Conservation (phyloP, 2,113 vertebrate species). For the Ctenodactylus gundi region DNA sequence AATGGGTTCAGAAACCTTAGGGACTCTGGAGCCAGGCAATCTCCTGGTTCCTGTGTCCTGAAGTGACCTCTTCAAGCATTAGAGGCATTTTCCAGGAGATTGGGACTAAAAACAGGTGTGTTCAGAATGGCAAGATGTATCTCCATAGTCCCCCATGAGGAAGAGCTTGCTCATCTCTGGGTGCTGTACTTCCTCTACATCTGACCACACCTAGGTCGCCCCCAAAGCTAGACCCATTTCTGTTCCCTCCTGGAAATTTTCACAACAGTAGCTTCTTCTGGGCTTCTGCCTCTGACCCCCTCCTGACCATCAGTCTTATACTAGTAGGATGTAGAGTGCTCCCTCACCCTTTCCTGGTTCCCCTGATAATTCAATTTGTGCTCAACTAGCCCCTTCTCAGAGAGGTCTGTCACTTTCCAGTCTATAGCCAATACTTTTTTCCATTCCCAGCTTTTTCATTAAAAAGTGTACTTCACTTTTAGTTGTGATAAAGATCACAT, state of each 20-base stretch:
- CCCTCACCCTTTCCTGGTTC: background rate
- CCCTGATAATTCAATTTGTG: background rate
- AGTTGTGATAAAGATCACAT: background rate
- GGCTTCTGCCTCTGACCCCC: background rate
- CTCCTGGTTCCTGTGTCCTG: background rate
- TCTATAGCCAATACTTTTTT: background rate
- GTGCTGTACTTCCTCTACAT: background rate
- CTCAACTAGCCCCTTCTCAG: background rate
- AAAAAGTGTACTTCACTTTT: background rate
- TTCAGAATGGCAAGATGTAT: background rate
- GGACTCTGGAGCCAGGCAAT: constrained; percentile 1
- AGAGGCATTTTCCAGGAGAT: background rate
- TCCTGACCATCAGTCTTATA: background rate
- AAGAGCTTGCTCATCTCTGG: background rate
- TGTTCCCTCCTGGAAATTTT: background rate
- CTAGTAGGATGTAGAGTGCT: background rate
- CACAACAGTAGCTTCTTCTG: background rate
- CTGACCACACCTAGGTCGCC: background rate
- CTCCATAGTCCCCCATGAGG: background rate
- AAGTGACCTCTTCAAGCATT: background rate
- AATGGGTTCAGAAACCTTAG: constrained; percentile 11
- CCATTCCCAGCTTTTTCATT: background rate
- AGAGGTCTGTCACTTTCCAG: background rate
- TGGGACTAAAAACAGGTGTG: background rate
- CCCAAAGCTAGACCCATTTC: background rate